Evolutionary conservation across 1,140 invertebrate species (phyloP), one percentile per base, ranked within the genome.

Genomic region (Anoplophora glabripennis): DNA sequence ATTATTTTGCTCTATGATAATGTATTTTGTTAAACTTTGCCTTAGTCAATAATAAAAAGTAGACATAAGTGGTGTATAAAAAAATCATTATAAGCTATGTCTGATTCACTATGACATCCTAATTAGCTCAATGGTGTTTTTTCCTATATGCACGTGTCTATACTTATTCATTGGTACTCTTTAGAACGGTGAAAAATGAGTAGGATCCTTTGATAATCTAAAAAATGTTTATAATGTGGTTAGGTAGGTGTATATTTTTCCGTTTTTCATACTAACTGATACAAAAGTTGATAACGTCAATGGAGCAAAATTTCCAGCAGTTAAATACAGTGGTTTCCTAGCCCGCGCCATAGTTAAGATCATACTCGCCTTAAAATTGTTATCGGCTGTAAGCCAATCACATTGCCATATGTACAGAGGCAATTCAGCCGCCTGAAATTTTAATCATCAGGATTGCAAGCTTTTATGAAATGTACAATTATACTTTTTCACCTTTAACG

Each of bases 171-270:
- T 28, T 28, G 21, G 62, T 56, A 49, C 76, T 75, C 61, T 79
- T 78, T 40, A 80, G 64, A 1, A 80, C 73, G 17, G 78, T 78
- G 59, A 78, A 79, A 61, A 77, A 77, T 4, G 78, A 80, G 51
- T 80, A 80, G 4, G 78, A 79, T 5, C 72, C 75, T n/a, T 75
- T 73, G 34, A 80, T 57, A 41, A 79, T 76, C 78, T 80, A 44
- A 57, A 52, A 33, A 11, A 11, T 10, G 9, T 3, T 48, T 8
- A 11, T 3, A n/a, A n/a, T n/a, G n/a, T 21, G 3, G 18, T 48
- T 28, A 48, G 12, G 9, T 18, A 11, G 33, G 10, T 14, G 17
- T 18, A 4, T 10, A 33, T 21, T 28, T 48, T 48, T 8, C 28
- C 12, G 18, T 11, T 41, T 36, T 37, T 38, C 46, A 35, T 28